Evolutionary conservation across 2,797 vertebrate species (phyloP), one percentile per base, ranked within the genome.

Genomic region (Parauchenoglanis ngamensis): DNA sequence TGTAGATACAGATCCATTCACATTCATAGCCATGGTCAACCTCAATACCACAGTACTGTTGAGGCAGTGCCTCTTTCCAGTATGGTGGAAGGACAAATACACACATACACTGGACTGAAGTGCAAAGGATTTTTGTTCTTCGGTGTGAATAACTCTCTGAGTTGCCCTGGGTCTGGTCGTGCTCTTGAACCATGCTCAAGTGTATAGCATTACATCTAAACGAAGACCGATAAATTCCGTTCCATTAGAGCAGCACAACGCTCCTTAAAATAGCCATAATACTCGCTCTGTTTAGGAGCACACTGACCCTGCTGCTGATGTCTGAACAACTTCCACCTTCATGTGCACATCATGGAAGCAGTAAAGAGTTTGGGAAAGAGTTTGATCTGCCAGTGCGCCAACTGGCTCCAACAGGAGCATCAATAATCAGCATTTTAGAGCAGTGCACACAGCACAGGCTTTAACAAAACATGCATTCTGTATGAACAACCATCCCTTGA

Each of bases 21-120:
- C 81, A 63, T 73, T 83, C 67, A 13, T 28, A 84, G 52, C 81
- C 84, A 87, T 65, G 86, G 84, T 79, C 77, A 89, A 80, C 21
- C 79, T 85, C 82, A 59, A 63, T 85, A 78, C 54, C 25, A 76
- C 78, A 80, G 56, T 77, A 80, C 21, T 72, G 40, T 76, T 70
- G 19, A 70, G 54, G 83, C 91, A 86, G n/a, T 90, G 93, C 92
- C 92, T 90, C 92, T 94, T 93, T 92, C 93, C 92, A 92, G 93
- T 94, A 90, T 90, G 87, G 89, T 94, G 93, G 93, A 94, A 92
- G 84, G 76, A 85, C 67, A 3, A 21, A 54, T 68, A 83, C 84
- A 76, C 87, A 87, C 86, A 89, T 86, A 87, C 28, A 28, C 87
- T 89, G 78, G 88, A 77, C 77, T 67, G 61, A 44, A 85, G 77